These are phyloP conservation scores for Labia minor DNA, from an alignment of 2,888 invertebrate genomes.

Conservation along the genomic window DNA sequence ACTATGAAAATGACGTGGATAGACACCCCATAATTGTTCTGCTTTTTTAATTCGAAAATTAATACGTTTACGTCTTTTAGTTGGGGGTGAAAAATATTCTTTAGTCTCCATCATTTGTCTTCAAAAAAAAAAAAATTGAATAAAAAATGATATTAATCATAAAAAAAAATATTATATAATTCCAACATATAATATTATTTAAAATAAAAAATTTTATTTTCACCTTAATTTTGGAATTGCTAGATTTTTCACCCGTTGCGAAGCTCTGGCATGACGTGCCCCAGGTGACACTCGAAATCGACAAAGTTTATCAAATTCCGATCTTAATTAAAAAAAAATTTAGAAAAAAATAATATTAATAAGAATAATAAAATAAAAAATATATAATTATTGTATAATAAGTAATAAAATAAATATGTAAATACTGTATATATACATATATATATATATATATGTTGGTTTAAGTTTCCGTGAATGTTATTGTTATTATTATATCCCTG, in stretches of 20 bases:
- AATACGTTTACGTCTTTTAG: too few relatives aligned
- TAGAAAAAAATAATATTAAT: too few relatives aligned
- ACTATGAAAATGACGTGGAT: neutral
- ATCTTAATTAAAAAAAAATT: too few relatives aligned
- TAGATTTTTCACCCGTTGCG: neutral
- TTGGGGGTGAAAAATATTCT: neutral
- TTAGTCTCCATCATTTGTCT: neutral
- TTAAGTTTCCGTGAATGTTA: too few relatives aligned
- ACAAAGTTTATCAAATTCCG: neutral
- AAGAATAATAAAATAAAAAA: too few relatives aligned
- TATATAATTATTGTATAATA: too few relatives aligned
- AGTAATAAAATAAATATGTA: too few relatives aligned
- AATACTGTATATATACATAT: too few relatives aligned
- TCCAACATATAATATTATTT: too few relatives aligned
- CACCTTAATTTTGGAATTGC: neutral
- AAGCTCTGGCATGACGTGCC: neutral
- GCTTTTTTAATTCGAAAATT: neutral
- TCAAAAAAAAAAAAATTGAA: neutral
- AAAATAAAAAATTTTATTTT: too few relatives aligned
- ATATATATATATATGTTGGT: too few relatives aligned
- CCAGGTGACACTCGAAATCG: neutral
- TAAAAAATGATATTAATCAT: neutral
- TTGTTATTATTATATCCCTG: too few relatives aligned
- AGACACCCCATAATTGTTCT: neutral
- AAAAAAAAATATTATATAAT: neutral